phyloP scores from a whole-genome alignment of 2,888 invertebrate species.

The Molorchus minor region DNA sequence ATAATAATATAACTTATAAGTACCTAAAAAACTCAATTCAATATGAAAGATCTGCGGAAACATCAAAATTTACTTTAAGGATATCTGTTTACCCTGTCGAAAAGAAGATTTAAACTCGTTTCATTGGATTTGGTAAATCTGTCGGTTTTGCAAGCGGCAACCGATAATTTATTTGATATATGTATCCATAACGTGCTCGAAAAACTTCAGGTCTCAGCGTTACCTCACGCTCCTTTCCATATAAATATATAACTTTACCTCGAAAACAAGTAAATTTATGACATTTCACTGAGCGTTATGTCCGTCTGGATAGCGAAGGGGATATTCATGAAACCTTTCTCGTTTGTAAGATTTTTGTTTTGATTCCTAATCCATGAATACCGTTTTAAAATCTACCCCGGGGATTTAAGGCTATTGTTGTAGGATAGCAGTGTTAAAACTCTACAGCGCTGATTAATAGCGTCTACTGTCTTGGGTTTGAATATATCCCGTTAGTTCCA shows the following conservation, averaged over 20 bases:
- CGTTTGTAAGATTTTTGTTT: constrained; percentile 16
- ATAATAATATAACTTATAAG: too few relatives aligned
- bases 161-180: constrained; percentile 11
- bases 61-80: background rate
- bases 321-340: constrained; percentile 14
- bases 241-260: constrained; percentile 9
- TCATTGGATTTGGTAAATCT: background rate
- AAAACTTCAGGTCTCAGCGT: background rate
- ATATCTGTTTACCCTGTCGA: background rate
- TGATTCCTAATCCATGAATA: background rate
- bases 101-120: background rate
- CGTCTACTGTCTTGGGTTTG: background rate
- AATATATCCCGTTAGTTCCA: background rate
- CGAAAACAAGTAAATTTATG: constrained; percentile 17
- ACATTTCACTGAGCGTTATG: constrained; percentile 2
- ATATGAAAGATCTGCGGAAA: too few relatives aligned
- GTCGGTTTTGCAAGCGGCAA: background rate
- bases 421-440: constrained; percentile 1
- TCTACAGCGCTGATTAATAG: background rate
- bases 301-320: background rate
- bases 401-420: constrained; percentile 13
- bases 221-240: constrained; percentile 1
- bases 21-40: too few relatives aligned
- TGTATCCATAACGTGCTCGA: constrained; percentile 7
- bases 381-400: constrained; percentile 10